Base-by-base conservation (phyloP, 1,140 invertebrate species). In the Lucilia cuprina region DNA sequence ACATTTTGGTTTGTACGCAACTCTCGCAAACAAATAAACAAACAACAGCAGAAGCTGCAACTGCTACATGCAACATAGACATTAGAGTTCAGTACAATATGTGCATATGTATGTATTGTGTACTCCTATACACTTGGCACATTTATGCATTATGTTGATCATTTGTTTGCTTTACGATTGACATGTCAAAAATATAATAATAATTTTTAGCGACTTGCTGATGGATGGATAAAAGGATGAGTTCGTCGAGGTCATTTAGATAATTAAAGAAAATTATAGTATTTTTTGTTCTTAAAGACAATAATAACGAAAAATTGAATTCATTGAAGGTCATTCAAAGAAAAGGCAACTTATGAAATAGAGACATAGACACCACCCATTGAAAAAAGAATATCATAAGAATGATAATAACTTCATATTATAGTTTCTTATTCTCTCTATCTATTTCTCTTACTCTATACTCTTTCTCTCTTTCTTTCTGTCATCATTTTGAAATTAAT, bases 1-100 rank as follows among this genome's bases (percentile, higher is more conserved):
- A 80, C 77, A 80, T 80, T 80, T 80, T 50, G 77, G 77, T 80
- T 80, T 80, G 74, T 50, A 80, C 41, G 77, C 41, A 50, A 80
- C 77, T 77, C 34, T 77, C 3, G 34, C 41, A 41, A 77, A 34
- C 14, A 77, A 77, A 41, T n/a, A 35, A 34, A 80, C 41, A 35
- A 34, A 80, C 41, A 17, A 80, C 77, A 80, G 19, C 41, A 50
- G 12, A 12, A 80, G 19, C 47, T 49, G 41, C 41, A 50, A 49
- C 47, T 78, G 41, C 41, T n/a, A 49, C 19, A 80, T 21, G n/a
- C 74, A 50, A 19, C 77, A 50, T 41, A 41, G 5, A 7, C 7
- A 41, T 7, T 7, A 41, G 2, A 8, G 10, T 41, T 2, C 10
- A 41, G 5, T 7, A 41, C 0, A 3, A 41, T 5, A 10, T 8